Evolutionary conservation across 2,888 invertebrate species (phyloP).

Genomic region (Taphrorychus bicolor): DNA sequence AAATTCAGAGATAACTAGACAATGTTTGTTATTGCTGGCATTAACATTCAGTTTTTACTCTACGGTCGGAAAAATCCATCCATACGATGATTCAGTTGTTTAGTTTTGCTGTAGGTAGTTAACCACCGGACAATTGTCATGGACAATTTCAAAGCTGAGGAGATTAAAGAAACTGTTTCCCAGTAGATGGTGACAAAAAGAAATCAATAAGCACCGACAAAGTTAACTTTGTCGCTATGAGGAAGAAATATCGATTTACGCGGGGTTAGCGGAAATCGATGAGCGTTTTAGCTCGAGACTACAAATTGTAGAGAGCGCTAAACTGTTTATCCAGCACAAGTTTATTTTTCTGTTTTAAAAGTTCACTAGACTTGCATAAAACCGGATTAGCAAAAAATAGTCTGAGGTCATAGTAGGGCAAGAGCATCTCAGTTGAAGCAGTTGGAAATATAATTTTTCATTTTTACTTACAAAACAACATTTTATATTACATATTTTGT

Average conservation of each 20-base stretch:
- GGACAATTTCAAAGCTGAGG: neutral
- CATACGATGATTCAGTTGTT: neutral
- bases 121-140: too few relatives aligned
- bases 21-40: constrained; percentile 12
- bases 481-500: too few relatives aligned
- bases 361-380: neutral
- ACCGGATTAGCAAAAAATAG: neutral
- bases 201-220: neutral
- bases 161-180: neutral
- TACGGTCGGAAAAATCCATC: neutral
- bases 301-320: neutral
- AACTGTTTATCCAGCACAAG: neutral
- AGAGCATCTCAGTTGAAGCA: too few relatives aligned
- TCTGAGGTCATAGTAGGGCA: too few relatives aligned
- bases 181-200: neutral
- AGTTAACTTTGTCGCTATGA: neutral
- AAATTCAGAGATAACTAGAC: constrained; percentile 12
- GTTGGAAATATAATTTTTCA: too few relatives aligned
- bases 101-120: neutral
- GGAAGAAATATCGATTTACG: neutral
- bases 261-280: neutral
- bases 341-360: neutral
- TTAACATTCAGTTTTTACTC: neutral
- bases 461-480: too few relatives aligned
- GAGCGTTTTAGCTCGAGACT: neutral